These are phyloP conservation scores for Cataglyphis cursor DNA, from an alignment of 2,888 invertebrate species.

Conservation along the genomic window DNA sequence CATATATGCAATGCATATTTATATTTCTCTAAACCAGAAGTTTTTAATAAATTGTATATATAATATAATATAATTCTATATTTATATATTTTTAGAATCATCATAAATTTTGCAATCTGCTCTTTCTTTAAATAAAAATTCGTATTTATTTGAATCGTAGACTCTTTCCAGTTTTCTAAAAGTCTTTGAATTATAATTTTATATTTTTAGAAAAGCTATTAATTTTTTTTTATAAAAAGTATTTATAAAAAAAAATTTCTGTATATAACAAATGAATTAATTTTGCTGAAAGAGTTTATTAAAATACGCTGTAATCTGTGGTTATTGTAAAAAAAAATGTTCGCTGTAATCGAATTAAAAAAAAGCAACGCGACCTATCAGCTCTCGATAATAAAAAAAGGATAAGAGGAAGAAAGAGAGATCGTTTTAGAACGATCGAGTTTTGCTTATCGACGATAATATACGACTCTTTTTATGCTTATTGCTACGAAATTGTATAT, in stretches of 20 bases:
- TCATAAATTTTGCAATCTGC: neutral
- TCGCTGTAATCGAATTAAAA: constrained; percentile 21
- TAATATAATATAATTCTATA: no score
- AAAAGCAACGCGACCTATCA: constrained; percentile 31
- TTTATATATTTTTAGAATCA: no score
- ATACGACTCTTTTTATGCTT: constrained; percentile 40
- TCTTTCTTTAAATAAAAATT: neutral
- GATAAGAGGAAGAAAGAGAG: neutral
- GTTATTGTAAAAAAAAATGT: constrained; percentile 19
- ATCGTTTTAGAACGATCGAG: constrained; percentile 22
- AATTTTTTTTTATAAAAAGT: neutral
- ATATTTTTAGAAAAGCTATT: constrained; percentile 1
- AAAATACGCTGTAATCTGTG: constrained; percentile 26
- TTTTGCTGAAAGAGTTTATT: constrained; percentile 13
- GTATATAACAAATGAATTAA: neutral
- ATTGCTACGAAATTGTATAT: constrained; percentile 18
- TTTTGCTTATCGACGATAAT: constrained; percentile 33
- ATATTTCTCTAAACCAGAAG: neutral
- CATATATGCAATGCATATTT: neutral
- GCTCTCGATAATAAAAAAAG: constrained; percentile 29
- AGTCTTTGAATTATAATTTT: neutral
- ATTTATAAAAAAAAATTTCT: neutral
- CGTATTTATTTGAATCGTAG: neutral
- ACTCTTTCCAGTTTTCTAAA: neutral
- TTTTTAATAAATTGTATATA: neutral